Conservation (phyloP, 2,888 invertebrate genomes). For the Frankliniella fusca region DNA sequence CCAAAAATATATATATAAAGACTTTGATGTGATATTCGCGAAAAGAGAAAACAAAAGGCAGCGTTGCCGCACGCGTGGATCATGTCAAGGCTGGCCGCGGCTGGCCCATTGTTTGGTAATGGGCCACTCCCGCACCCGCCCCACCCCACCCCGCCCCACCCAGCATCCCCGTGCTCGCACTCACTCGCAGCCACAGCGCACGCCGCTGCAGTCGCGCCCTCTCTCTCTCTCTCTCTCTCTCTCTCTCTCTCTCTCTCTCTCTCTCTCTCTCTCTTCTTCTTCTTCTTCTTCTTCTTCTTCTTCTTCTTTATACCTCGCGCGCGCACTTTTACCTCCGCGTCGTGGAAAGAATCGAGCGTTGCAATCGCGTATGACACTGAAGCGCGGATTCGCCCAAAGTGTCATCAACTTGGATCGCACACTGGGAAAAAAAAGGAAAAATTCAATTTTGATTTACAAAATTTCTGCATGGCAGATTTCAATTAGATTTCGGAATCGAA, state of each 20-base stretch:
- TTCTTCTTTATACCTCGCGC: too few species aligned
- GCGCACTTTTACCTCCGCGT: not conserved
- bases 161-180: too few species aligned
- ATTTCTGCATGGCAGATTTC: too few species aligned
- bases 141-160: not conserved
- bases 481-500: too few species aligned
- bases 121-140: not conserved
- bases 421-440: too few species aligned
- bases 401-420: too few species aligned
- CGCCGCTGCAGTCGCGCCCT: not conserved
- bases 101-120: constrained; percentile 10
- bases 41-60: constrained; percentile 10
- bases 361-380: not conserved
- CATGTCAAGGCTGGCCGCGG: not conserved
- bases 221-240: constrained; percentile 1
- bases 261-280: not conserved
- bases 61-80: not conserved
- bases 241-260: constrained; percentile 1
- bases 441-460: too few species aligned
- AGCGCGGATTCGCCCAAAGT: too few species aligned
- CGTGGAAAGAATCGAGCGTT: not conserved
- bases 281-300: too few species aligned
- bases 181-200: too few species aligned
- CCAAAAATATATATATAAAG: too few species aligned
- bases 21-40: not conserved